Conservation (phyloP, 2,113 vertebrate species). For the Catharus fuscescens region DNA sequence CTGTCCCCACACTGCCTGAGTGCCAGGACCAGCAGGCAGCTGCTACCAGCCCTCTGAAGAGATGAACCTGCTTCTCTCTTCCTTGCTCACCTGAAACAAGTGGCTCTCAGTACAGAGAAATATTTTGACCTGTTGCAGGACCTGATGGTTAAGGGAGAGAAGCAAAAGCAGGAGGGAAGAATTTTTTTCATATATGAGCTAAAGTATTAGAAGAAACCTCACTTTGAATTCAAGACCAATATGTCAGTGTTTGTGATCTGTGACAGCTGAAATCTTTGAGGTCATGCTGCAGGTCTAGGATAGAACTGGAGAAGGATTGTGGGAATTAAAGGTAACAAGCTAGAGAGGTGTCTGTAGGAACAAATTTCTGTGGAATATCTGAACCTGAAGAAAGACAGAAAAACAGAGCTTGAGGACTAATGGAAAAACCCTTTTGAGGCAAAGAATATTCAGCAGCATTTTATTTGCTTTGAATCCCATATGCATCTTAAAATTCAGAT, state of each 20-base stretch:
- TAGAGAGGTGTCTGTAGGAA: not conserved
- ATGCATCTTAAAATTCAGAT: not conserved
- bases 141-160: not conserved
- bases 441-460: not conserved
- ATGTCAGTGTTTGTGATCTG: not conserved
- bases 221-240: not conserved
- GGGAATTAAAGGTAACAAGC: not conserved
- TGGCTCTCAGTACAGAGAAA: not conserved
- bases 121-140: not conserved
- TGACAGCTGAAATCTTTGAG: not conserved
- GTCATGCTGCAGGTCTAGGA: not conserved
- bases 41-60: not conserved
- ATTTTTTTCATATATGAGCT: not conserved
- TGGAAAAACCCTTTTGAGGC: not conserved
- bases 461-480: not conserved
- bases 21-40: not conserved
- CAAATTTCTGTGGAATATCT: not conserved
- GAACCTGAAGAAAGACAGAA: not conserved
- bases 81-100: not conserved
- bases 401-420: not conserved
- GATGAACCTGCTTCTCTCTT: not conserved
- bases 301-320: not conserved
- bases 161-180: not conserved
- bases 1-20: not conserved
- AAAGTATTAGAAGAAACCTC: not conserved